phyloP scores from a whole-genome alignment of 2,797 vertebrate genomes.

The Malacoctenus gilli region DNA sequence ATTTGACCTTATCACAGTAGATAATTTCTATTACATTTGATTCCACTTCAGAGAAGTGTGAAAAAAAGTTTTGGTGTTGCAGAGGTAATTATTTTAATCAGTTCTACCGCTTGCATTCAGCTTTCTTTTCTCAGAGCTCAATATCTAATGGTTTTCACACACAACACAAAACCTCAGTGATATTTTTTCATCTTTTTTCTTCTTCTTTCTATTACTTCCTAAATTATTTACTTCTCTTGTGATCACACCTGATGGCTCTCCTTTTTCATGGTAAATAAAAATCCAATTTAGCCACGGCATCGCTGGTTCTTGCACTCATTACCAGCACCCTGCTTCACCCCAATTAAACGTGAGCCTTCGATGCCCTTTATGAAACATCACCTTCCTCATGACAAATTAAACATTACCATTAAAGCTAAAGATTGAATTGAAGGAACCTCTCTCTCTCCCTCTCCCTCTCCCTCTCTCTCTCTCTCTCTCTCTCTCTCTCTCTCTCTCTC shows the following conservation, averaged over 20 bases:
- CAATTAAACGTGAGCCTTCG: slow-evolving; percentile 75
- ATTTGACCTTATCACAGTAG: neutral
- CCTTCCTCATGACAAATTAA: slow-evolving; percentile 78
- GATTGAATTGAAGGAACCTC: slow-evolving; percentile 68
- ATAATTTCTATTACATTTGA: slow-evolving; percentile 3
- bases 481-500: neutral
- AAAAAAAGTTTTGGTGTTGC: neutral
- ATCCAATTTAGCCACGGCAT: slow-evolving; percentile 30
- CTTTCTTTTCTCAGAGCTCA: no score
- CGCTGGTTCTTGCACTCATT: slow-evolving; percentile 39
- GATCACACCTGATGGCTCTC: slow-evolving; percentile 20
- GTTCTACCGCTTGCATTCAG: neutral
- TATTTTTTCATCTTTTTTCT: no score
- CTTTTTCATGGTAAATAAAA: slow-evolving; percentile 60
- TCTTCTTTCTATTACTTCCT: no score
- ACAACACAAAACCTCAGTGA: no score
- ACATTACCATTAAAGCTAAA: slow-evolving; percentile 74
- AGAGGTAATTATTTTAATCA: neutral
- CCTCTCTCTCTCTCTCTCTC: slow-evolving; percentile 12
- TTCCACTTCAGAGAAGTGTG: neutral
- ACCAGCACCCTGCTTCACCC: slow-evolving; percentile 68
- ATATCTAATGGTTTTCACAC: no score
- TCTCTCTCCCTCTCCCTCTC: slow-evolving; percentile 10
- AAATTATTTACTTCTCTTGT: slow-evolving; percentile 29
- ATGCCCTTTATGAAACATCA: slow-evolving; percentile 77